These are phyloP conservation scores for Muscicapa comitata DNA, from an alignment of 2,797 vertebrate genomes.

Conservation along the genomic window DNA sequence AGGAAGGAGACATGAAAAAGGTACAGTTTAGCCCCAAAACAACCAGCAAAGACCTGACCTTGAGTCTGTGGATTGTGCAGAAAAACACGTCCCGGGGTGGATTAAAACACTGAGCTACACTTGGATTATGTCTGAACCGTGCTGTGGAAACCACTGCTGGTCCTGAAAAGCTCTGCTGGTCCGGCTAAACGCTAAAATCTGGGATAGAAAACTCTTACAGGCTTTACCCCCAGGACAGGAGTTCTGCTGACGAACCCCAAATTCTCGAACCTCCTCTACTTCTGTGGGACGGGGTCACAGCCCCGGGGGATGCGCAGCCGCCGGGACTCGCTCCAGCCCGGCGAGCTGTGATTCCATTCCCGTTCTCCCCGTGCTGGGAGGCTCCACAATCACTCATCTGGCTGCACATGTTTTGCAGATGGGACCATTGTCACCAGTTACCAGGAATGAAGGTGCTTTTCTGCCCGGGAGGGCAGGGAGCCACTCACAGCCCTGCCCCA, in stretches of 20 bases:
- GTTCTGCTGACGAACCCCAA: not conserved
- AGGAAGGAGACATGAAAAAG: not conserved
- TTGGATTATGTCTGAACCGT: not conserved
- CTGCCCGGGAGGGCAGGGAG: rapidly evolving
- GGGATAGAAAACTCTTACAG: not conserved
- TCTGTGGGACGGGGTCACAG: rapidly evolving
- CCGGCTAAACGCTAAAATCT: rapidly evolving
- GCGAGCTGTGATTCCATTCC: not conserved
- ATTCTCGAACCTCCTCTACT: not conserved
- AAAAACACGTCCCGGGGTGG: not conserved
- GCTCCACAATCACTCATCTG: rapidly evolving
- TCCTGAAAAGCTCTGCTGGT: not conserved
- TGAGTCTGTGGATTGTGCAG: not conserved
- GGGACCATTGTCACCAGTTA: not conserved
- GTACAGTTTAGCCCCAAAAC: not conserved
- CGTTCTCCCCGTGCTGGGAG: rapidly evolving
- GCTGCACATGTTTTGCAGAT: not conserved
- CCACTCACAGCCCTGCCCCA: not conserved
- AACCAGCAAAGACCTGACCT: not conserved
- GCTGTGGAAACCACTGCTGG: not conserved
- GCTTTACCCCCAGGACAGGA: not conserved
- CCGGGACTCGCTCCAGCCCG: rapidly evolving
- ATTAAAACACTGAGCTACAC: not conserved
- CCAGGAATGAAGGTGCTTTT: not conserved
- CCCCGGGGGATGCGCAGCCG: rapidly evolving